phyloP scores from a whole-genome alignment of 2,797 vertebrate genomes.

The Amphiprion clarkii region DNA sequence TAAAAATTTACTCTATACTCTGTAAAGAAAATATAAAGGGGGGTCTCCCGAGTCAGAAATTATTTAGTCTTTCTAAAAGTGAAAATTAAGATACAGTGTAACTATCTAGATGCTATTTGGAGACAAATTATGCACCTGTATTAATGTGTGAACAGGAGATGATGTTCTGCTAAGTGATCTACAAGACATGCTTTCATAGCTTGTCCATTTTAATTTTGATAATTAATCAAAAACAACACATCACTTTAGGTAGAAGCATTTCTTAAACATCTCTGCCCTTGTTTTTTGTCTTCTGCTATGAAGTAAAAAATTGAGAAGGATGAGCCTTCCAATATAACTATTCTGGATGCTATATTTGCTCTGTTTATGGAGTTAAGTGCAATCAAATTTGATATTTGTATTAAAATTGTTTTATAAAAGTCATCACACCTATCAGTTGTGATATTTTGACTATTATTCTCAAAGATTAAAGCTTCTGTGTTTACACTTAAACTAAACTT shows the following conservation, averaged over 20 bases:
- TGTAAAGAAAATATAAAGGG: slow-evolving; percentile 12
- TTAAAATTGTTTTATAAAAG: too few species aligned
- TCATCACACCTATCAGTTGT: too few species aligned
- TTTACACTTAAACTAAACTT: neutral
- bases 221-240: slow-evolving; percentile 8
- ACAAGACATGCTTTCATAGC: neutral
- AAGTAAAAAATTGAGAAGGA: slow-evolving; percentile 20
- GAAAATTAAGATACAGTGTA: slow-evolving; percentile 15
- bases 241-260: slow-evolving; percentile 24
- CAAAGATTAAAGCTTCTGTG: neutral
- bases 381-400: too few species aligned
- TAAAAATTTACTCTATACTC: neutral
- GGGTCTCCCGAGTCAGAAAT: slow-evolving; percentile 19
- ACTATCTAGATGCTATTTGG: neutral
- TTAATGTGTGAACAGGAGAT: neutral
- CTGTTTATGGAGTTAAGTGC: neutral
- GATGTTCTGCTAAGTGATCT: neutral
- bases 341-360: neutral
- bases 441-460: too few species aligned
- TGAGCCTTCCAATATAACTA: slow-evolving; percentile 3
- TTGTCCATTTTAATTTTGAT: slow-evolving; percentile 9
- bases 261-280: neutral
- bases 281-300: slow-evolving; percentile 6
- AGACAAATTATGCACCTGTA: slow-evolving; percentile 12
- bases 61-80: slow-evolving; percentile 17